A percentile compares a stretch with the other conserved stretches of the same genome.
These are phyloP conservation scores for Xenentodon cancila DNA, from an alignment of 2,797 vertebrate genomes.

Conservation along the genomic window DNA sequence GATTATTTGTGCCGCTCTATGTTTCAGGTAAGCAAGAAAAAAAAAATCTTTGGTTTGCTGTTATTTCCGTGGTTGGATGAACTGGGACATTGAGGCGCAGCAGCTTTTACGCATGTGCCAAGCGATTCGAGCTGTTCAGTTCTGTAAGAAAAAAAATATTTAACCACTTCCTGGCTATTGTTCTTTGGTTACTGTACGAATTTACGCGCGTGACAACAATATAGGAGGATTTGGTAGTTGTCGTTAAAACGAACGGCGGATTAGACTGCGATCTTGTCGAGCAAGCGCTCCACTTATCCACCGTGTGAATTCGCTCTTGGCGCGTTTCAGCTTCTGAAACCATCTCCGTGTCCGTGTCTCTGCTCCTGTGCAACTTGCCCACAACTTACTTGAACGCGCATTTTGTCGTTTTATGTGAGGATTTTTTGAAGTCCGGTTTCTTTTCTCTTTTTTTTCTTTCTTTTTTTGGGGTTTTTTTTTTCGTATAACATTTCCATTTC, in stretches of 20 bases:
- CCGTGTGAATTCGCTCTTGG: constrained; percentile 73
- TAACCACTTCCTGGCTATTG: constrained; percentile 83
- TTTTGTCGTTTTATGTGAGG: constrained; percentile 26
- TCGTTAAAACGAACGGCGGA: constrained; percentile 16
- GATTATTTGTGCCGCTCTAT: constrained; percentile 84
- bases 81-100: constrained; percentile 90
- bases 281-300: constrained; percentile 58
- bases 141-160: constrained; percentile 76
- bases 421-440: neutral
- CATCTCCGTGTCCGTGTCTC: constrained; percentile 49
- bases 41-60: constrained; percentile 87
- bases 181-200: constrained; percentile 55
- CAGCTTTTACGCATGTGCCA: constrained; percentile 98
- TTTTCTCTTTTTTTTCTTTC: neutral
- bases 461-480: constrained; percentile 42
- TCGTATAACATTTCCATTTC: constrained; percentile 70
- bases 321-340: constrained; percentile 58
- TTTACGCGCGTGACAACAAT: constrained; percentile 31
- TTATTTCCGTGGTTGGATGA: constrained; percentile 88
- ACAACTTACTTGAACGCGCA: constrained; percentile 59
- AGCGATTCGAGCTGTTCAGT: constrained; percentile 84
- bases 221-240: constrained; percentile 8
- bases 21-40: constrained; percentile 91
- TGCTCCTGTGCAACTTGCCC: constrained; percentile 54
- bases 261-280: constrained; percentile 50